phyloP scores from a whole-genome alignment of 2,797 vertebrate species.

The Neopelma chrysocephalum region DNA sequence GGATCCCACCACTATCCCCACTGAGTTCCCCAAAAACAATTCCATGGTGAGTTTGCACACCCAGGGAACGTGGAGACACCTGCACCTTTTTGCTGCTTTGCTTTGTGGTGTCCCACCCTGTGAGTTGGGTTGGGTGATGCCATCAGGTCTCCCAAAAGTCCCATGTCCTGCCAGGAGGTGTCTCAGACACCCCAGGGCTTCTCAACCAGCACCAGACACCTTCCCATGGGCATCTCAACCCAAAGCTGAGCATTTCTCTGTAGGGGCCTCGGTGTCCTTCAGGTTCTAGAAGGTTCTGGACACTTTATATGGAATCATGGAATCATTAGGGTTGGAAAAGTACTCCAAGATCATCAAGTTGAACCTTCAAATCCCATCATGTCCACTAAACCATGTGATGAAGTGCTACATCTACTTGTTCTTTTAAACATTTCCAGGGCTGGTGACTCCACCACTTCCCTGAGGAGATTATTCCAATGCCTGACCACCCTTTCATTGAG shows the following conservation, averaged over 20 bases:
- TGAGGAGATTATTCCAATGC: not conserved
- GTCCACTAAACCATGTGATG: too few species aligned
- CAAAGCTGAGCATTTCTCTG: not conserved
- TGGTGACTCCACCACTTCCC: not conserved
- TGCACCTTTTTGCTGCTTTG: accelerated
- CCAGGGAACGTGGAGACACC: too few species aligned
- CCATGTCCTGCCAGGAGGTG: not conserved
- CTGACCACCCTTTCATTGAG: not conserved
- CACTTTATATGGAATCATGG: accelerated
- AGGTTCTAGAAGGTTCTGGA: not conserved
- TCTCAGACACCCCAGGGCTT: not conserved
- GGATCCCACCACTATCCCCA: not conserved
- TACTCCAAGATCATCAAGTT: too few species aligned
- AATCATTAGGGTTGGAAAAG: not conserved
- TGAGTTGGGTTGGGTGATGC: not conserved
- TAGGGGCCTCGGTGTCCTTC: accelerated
- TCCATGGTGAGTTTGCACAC: not conserved
- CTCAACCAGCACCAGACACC: not conserved
- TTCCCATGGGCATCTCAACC: not conserved
- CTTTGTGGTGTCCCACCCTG: not conserved
- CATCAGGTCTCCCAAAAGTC: not conserved
- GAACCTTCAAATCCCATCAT: not conserved
- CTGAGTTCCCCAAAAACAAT: not conserved
- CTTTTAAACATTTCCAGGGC: too few species aligned
- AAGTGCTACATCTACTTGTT: not conserved